These are phyloP conservation scores for Andrena praecox DNA, from an alignment of 2,888 invertebrate species.

Conservation along the genomic window DNA sequence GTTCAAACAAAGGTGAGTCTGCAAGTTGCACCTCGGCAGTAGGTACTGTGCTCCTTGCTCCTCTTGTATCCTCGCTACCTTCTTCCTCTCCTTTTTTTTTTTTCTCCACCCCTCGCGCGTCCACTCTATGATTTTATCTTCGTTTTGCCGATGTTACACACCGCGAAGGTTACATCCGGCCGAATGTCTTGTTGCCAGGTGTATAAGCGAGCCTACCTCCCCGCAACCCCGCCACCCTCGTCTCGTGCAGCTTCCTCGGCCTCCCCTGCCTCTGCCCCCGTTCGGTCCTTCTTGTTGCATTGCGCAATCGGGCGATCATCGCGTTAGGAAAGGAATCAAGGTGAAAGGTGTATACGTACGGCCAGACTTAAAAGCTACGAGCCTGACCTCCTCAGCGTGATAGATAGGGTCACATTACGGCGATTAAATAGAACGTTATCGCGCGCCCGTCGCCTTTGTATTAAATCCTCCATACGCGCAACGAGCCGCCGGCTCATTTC, in stretches of 20 bases:
- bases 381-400: slow-evolving; percentile 4
- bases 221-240: slow-evolving; percentile 18
- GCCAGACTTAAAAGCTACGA: slow-evolving; percentile 21
- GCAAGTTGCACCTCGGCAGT: slow-evolving; percentile 70
- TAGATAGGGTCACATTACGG: slow-evolving; percentile 40
- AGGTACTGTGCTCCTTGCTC: slow-evolving; percentile 69
- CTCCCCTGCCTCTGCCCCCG: neutral
- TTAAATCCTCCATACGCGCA: slow-evolving; percentile 3
- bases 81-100: slow-evolving; percentile 65
- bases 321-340: slow-evolving; percentile 37
- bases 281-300: slow-evolving; percentile 18
- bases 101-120: slow-evolving; percentile 39
- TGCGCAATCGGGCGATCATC: slow-evolving; percentile 42
- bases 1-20: slow-evolving; percentile 75
- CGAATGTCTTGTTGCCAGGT: slow-evolving; percentile 73
- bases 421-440: slow-evolving; percentile 47
- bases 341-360: slow-evolving; percentile 39
- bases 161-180: slow-evolving; percentile 71
- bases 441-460: slow-evolving; percentile 25
- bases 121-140: slow-evolving; percentile 62
- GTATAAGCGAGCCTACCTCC: slow-evolving; percentile 50
- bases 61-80: slow-evolving; percentile 59
- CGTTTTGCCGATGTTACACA: slow-evolving; percentile 69
- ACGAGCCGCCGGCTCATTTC: neutral
- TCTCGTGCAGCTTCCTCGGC: neutral